Evolutionary conservation across 2,888 invertebrate genomes (phyloP), one percentile per base, ranked within the genome.

Genomic region (Coelopa pilipes): DNA sequence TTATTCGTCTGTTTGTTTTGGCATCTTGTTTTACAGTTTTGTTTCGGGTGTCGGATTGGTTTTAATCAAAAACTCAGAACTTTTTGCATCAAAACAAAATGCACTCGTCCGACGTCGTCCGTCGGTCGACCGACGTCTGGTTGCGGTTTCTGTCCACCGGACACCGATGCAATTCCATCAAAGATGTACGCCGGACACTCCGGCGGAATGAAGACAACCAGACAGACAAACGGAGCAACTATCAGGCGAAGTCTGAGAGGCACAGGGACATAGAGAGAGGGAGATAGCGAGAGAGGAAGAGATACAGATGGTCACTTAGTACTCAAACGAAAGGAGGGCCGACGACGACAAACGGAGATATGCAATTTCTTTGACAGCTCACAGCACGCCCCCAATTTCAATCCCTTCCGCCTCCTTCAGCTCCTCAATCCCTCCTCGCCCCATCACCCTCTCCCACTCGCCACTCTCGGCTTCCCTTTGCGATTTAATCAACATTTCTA

Each of bases 21-120:
- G 21, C 12, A 66, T 17, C 47, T 21, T 66, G 66, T 49, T 66
- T 47, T 66, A 13, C 49, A 49, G 49, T 49, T 66, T 66, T 66
- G 66, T 49, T 66, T 46, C 66, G 47, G 66, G 66, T 66, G 66
- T 66, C 66, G 47, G 66, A 66, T 66, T 66, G 66, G 47, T 47
- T 66, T 66, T 66, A 66, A 66, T 66, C 66, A 66, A 24, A 45
- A n/a, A 15, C 46, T 46, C 45, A 47, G 49, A 66, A 47, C 49
- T 66, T 66, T 66, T 15, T 24, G 49, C 17, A 49, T 66, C 19
- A 12, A 19, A 45, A 65, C 49, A 46, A 65, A 65, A 17, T 65
- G 19, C 49, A 65, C 49, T 19, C 13, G 19, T 24, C 19, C 17
- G 19, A 7, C 57, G 24, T 34, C 34, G 34, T 34, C 34, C 7